These are phyloP conservation scores for Fragum sueziense DNA, from an alignment of 2,888 invertebrate genomes.

Conservation along the genomic window DNA sequence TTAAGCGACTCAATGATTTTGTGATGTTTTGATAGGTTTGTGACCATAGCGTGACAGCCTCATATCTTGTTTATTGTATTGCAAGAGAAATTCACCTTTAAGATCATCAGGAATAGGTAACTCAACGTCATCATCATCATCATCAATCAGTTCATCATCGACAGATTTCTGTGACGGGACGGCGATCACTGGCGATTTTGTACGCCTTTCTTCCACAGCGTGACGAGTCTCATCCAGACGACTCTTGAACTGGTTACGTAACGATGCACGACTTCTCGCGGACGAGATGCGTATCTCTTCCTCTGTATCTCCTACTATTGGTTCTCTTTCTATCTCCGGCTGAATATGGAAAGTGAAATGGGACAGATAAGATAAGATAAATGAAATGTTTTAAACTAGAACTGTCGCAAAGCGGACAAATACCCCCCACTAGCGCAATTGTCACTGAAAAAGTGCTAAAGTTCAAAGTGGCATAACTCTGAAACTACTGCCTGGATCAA, in stretches of 20 bases:
- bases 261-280: conserved; percentile 72
- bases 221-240: conserved; percentile 70
- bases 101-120: conserved; percentile 66
- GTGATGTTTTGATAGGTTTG: no score
- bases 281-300: conserved; percentile 69
- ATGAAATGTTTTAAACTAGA: no score
- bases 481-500: no score
- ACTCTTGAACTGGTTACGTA: conserved; percentile 71
- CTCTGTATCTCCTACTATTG: conserved; percentile 54
- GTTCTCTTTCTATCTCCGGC: conserved; percentile 52
- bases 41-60: no score
- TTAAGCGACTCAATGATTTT: no score
- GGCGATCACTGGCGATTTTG: conserved; percentile 73
- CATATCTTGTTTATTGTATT: no score
- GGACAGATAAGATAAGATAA: no score
- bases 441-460: no score
- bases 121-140: conserved; percentile 78
- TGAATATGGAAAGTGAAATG: background rate
- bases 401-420: no score
- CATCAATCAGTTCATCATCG: conserved; percentile 72
- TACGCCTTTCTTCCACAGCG: conserved; percentile 73
- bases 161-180: conserved; percentile 70
- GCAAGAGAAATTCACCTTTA: conserved; percentile 63
- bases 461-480: no score
- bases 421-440: no score